Evolutionary conservation across 2,113 vertebrate species (phyloP).

Genomic region (Indicator indicator): DNA sequence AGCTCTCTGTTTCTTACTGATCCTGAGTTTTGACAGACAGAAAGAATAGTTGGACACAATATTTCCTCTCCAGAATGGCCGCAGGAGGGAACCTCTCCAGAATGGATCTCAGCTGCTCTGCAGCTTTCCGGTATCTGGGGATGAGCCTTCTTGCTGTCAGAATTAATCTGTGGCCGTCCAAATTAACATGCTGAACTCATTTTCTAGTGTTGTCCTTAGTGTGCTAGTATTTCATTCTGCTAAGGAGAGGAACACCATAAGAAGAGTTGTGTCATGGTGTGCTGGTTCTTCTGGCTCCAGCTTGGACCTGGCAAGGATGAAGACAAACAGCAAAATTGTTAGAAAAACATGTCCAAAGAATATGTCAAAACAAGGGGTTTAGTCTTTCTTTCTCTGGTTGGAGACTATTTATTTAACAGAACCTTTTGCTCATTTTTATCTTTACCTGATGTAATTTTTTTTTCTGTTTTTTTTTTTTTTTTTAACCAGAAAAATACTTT

Average conservation of each 20-base stretch:
- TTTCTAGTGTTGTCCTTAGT: background rate
- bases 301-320: background rate
- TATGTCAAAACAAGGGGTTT: background rate
- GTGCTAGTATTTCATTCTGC: background rate
- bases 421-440: background rate
- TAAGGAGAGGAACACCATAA: background rate
- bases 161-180: background rate
- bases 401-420: background rate
- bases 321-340: slow-evolving; percentile 1
- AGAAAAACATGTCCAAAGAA: background rate
- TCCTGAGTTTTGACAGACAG: background rate
- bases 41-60: fast-evolving
- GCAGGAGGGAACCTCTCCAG: background rate
- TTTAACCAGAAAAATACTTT: background rate
- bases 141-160: background rate
- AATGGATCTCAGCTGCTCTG: background rate
- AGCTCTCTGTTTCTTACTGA: background rate
- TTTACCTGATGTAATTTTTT: background rate
- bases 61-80: background rate
- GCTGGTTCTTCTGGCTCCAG: background rate
- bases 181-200: background rate
- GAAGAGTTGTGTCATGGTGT: background rate
- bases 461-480: background rate
- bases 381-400: background rate
- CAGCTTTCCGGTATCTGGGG: background rate